Base-by-base conservation (phyloP, 1,140 invertebrate species). In the Cotesia chilonis region DNA sequence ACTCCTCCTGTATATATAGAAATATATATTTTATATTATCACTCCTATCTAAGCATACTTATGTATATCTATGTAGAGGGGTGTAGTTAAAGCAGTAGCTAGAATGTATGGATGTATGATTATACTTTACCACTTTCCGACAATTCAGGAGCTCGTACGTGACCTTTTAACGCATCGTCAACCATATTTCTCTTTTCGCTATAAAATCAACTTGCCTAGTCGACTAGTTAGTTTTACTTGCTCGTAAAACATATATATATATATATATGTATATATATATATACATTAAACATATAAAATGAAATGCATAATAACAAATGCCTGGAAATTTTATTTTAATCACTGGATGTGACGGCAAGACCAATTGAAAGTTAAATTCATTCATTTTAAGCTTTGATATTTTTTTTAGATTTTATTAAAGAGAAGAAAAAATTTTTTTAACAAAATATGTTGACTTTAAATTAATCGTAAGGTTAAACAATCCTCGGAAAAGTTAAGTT, bases 161-260 rank as follows among this genome's bases (percentile, higher is more conserved):
- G 60, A 63, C 60, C 37, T 63, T 63, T 63, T 63, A 63, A 63
- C 60, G 60, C 60, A 63, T 63, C 60, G 60, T 63, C 60, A 63
- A 63, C 28, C 60, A 63, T 41, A 63, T 63, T 63, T 38, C 60
- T 63, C 60, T 35, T 63, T 36, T 63, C 60, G 35, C 35, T 41
- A n/a, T 37, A 63, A 63, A 41, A 37, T 63, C 37, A 63, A 63
- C 60, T 63, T 63, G 60, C 35, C 36, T 63, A 28, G 35, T n/a
- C 60, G 28, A n/a, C 54, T 20, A 17, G 54, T 20, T 41, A 28
- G 12, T 38, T 37, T 12, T 41, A 41, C 60, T 63, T 63, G 60
- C 14, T 63, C 37, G 36, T 63, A 41, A 36, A 37, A 63, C 28
- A 63, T n/a, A 36, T n/a, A 41, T 10, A 41, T 9, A 41, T 9